Evolutionary conservation across 2,113 vertebrate species (phyloP), one percentile per base, ranked within the genome.

Genomic region (Poicephalus gulielmi): DNA sequence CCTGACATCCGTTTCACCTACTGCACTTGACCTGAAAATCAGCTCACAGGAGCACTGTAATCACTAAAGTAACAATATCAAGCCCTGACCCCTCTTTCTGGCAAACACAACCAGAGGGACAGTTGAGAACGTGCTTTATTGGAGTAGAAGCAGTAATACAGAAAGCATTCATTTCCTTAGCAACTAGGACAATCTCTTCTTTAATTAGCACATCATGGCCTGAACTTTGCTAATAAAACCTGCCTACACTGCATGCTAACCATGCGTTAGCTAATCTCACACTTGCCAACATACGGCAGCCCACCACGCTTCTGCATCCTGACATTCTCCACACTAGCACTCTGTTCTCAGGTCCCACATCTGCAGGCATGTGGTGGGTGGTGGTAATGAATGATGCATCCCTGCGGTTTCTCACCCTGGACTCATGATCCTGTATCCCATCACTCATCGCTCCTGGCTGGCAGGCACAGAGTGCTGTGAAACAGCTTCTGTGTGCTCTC

Each of bases 171-270:
- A 94, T 95, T 95, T 92, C 91, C 95, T 94, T 97, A 91, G 92
- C 77, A 96, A 95, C 94, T 83, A 95, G 69, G 86, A 88, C 83
- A 96, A 88, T 92, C 81, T 94, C 69, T 86, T 91, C 94, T 93
- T 95, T 96, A 96, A 92, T 95, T 97, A 94, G 95, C 75, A 77
- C 89, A 80, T 79, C 78, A 11, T 83, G 81, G 78, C 91, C 81
- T 97, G 77, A 94, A 89, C 88, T 95, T 85, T 88, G 86, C 66
- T 97, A 94, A 92, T 97, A 85, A 84, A 94, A 75, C 90, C 92
- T 95, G 90, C 94, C 94, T 46, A 96, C 94, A 88, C 86, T 85
- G 49, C 63, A 14, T 43, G 70, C 75, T 91, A 87, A 93, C 93
- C 94, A 69, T 46, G 75, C 67, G 35, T 92, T 95, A 91, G 84